Evolutionary conservation across 2,888 invertebrate species (phyloP).

Genomic region (Cephonodes hylas): DNA sequence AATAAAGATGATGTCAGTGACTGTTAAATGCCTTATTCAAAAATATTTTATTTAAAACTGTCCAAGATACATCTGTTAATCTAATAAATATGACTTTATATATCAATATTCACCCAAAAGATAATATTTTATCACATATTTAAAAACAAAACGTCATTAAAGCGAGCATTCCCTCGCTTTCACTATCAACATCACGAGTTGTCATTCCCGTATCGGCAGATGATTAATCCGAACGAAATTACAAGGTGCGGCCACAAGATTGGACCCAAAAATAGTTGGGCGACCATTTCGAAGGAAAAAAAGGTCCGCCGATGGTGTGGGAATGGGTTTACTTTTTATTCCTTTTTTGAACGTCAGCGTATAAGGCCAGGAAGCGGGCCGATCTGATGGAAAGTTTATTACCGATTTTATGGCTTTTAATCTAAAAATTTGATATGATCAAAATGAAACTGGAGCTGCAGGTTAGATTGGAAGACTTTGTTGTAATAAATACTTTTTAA

Average conservation of each 20-base stretch:
- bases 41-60: no score
- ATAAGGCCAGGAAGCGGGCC: conserved; percentile 45
- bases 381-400: conserved; percentile 50
- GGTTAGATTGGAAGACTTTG: neutral
- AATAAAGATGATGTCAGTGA: no score
- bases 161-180: conserved; percentile 33
- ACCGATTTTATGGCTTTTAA: conserved; percentile 22
- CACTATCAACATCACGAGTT: conserved; percentile 46
- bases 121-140: neutral
- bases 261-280: conserved; percentile 51
- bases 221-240: conserved; percentile 72
- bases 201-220: conserved; percentile 61
- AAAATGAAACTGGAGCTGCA: conserved; percentile 20
- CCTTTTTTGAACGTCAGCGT: neutral
- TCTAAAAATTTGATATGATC: conserved; percentile 13
- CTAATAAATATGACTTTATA: no score
- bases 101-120: no score
- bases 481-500: no score
- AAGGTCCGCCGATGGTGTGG: conserved; percentile 60
- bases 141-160: neutral
- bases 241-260: conserved; percentile 68
- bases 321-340: conserved; percentile 58
- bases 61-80: no score
- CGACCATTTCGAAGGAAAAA: conserved; percentile 48
- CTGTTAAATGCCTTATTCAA: no score